Conservation (phyloP, 2,888 invertebrate genomes). For the Hermaeophaga mercurialis region DNA sequence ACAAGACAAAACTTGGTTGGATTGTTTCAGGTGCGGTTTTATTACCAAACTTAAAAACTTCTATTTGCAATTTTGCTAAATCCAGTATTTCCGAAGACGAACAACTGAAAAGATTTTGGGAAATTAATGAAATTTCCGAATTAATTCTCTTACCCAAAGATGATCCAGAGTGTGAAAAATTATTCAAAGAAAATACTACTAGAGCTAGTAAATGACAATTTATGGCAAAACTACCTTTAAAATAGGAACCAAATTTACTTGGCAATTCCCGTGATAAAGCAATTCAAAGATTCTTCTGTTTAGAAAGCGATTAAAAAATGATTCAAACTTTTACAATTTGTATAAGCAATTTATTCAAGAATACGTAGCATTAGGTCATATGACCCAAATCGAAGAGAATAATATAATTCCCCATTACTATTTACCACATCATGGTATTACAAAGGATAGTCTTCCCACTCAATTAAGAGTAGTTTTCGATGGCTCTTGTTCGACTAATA, state of each 20-base stretch:
- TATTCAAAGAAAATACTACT: background rate
- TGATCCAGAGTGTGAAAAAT: slow-evolving; percentile 3
- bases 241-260: background rate
- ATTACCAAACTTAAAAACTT: background rate
- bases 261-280: slow-evolving; percentile 10
- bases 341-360: slow-evolving; percentile 17
- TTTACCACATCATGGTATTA: slow-evolving; percentile 15
- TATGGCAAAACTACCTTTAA: slow-evolving; percentile 13
- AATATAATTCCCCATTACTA: background rate
- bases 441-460: slow-evolving; percentile 1
- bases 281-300: slow-evolving; percentile 2
- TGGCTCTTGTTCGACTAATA: background rate
- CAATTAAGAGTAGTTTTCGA: slow-evolving; percentile 16
- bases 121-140: slow-evolving; percentile 1
- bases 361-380: slow-evolving; percentile 9
- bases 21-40: background rate
- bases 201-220: slow-evolving; percentile 1
- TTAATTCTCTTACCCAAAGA: background rate
- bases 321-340: slow-evolving; percentile 2
- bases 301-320: background rate
- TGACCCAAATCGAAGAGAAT: background rate
- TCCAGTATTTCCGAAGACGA: background rate
- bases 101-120: slow-evolving; percentile 1
- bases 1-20: background rate
- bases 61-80: background rate